phyloP scores from a whole-genome alignment of 2,888 invertebrate genomes.

The Melanophora roralis region DNA sequence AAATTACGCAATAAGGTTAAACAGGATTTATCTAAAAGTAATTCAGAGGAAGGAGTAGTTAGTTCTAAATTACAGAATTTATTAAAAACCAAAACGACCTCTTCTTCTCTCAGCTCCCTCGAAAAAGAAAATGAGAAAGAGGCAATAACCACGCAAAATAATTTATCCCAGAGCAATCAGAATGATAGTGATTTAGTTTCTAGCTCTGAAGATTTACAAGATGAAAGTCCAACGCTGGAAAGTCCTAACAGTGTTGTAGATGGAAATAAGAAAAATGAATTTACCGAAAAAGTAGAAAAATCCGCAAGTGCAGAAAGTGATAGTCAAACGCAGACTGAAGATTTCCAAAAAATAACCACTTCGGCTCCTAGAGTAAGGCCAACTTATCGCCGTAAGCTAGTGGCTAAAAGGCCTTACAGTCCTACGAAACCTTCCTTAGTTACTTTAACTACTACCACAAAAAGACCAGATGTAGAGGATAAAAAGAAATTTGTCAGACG shows the following conservation, averaged over 20 bases:
- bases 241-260: not conserved
- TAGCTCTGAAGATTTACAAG: conserved; percentile 68
- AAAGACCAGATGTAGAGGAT: conserved; percentile 59
- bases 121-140: conserved; percentile 10
- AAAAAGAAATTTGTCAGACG: conserved; percentile 67
- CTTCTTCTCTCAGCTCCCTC: not conserved
- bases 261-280: not conserved
- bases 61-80: conserved; percentile 68
- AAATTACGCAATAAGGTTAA: conserved; percentile 56
- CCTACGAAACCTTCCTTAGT: conserved; percentile 62
- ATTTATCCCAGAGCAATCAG: conserved; percentile 64
- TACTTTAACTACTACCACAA: conserved; percentile 55
- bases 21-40: conserved; percentile 46
- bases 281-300: not conserved
- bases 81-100: conserved; percentile 49
- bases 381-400: conserved; percentile 68
- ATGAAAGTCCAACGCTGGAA: conserved; percentile 54
- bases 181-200: conserved; percentile 67
- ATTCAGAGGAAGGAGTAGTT: conserved; percentile 65
- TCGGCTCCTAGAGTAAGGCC: conserved; percentile 60
- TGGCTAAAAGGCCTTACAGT: conserved; percentile 70
- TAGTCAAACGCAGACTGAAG: not conserved
- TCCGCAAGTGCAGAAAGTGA: conserved; percentile 29
- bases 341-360: conserved; percentile 8
- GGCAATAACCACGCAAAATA: conserved; percentile 16